phyloP scores from a whole-genome alignment of 2,888 invertebrate species.

The Rapana venosa region DNA sequence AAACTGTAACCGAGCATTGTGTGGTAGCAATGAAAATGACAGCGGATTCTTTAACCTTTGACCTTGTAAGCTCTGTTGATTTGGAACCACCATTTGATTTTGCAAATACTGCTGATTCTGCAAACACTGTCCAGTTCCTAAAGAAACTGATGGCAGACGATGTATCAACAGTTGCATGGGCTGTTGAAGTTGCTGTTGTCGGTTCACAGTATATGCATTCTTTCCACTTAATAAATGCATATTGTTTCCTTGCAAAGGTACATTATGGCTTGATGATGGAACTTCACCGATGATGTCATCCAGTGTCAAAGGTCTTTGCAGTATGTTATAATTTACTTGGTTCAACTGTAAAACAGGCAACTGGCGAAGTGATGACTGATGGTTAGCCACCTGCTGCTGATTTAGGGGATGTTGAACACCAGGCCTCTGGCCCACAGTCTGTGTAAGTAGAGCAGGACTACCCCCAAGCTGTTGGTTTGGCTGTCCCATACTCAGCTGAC shows the following conservation, averaged over 20 bases:
- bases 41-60: neutral
- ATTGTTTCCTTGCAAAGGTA: neutral
- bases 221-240: neutral
- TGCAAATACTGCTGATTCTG: neutral
- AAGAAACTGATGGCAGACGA: neutral
- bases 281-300: neutral
- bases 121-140: neutral
- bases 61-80: neutral
- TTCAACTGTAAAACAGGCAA: neutral
- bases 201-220: neutral
- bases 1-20: neutral
- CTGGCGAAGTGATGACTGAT: neutral
- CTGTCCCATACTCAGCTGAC: conserved; percentile 6
- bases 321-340: neutral
- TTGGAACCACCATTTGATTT: neutral
- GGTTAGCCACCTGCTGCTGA: neutral
- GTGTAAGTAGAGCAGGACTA: neutral
- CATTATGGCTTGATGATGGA: neutral
- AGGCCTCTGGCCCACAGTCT: neutral
- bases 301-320: neutral
- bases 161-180: neutral
- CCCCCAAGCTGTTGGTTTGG: neutral
- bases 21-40: neutral
- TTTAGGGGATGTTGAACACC: conserved; percentile 11
- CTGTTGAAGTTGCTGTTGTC: neutral